Conservation (phyloP, 2,888 invertebrate genomes). For the Pediacus dermestoides region DNA sequence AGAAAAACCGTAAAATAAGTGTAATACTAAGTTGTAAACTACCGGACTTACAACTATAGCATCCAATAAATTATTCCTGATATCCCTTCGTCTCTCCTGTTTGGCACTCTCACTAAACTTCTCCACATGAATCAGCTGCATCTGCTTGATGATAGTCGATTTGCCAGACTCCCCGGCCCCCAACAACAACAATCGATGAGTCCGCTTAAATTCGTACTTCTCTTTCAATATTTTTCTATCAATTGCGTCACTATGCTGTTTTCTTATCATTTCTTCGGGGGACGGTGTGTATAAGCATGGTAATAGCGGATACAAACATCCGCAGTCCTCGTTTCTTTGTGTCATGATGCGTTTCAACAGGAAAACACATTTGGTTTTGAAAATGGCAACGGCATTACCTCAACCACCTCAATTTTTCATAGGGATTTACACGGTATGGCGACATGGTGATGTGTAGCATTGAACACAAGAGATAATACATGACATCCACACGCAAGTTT, state of each 20-base stretch:
- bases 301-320: constrained; percentile 25
- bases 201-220: constrained; percentile 88
- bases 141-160: constrained; percentile 97
- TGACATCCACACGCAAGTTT: no score
- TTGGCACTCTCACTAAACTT: constrained; percentile 95
- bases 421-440: no score
- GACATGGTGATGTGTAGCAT: no score
- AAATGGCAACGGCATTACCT: no score
- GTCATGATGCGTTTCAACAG: no score
- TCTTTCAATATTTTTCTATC: constrained; percentile 96
- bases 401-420: no score
- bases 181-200: constrained; percentile 87
- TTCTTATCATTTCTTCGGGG: constrained; percentile 49
- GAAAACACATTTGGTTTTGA: no score
- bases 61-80: constrained; percentile 94
- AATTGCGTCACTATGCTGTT: constrained; percentile 90
- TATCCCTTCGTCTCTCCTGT: constrained; percentile 93
- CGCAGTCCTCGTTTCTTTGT: constrained; percentile 21
- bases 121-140: constrained; percentile 96
- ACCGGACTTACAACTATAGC: constrained; percentile 66
- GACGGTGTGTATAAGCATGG: constrained; percentile 60
- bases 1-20: constrained; percentile 51
- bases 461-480: no score
- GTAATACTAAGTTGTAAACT: constrained; percentile 35
- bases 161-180: constrained; percentile 97